These are phyloP conservation scores for Perca fluviatilis DNA, from an alignment of 2,113 vertebrate genomes.

Conservation along the genomic window DNA sequence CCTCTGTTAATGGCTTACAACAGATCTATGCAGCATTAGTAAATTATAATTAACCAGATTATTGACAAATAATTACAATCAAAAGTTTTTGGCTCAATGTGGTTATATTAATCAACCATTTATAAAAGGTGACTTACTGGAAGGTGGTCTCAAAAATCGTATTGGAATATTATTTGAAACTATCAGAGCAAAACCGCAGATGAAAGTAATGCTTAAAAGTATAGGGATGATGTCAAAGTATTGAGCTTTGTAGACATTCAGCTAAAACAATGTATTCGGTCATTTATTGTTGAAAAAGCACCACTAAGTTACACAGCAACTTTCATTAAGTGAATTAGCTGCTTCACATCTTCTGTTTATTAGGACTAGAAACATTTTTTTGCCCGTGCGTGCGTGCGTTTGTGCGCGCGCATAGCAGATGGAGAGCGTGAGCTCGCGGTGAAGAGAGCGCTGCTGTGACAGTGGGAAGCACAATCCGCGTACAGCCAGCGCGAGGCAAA, in stretches of 20 bases:
- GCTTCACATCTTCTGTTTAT: neutral
- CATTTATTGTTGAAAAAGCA: neutral
- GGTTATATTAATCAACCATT: neutral
- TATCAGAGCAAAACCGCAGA: neutral
- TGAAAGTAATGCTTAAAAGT: neutral
- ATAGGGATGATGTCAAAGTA: too few relatives aligned
- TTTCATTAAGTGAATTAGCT: neutral
- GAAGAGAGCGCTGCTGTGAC: conserved; percentile 36
- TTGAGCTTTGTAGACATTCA: neutral
- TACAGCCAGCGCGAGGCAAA: conserved; percentile 59
- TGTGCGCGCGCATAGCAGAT: conserved; percentile 22
- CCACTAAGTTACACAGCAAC: neutral
- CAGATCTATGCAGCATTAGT: neutral
- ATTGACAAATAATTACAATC: neutral
- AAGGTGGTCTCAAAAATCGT: neutral
- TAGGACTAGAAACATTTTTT: neutral
- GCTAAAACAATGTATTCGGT: neutral
- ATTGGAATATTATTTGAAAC: neutral
- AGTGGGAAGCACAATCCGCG: conserved; percentile 60
- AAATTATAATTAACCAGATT: neutral
- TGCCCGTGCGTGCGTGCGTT: neutral
- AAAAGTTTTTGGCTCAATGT: neutral
- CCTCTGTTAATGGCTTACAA: neutral
- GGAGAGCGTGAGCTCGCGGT: conserved; percentile 37
- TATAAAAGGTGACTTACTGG: neutral